These are phyloP conservation scores for Schrankia costaestrigalis DNA, from an alignment of 2,888 invertebrate species.

Conservation along the genomic window DNA sequence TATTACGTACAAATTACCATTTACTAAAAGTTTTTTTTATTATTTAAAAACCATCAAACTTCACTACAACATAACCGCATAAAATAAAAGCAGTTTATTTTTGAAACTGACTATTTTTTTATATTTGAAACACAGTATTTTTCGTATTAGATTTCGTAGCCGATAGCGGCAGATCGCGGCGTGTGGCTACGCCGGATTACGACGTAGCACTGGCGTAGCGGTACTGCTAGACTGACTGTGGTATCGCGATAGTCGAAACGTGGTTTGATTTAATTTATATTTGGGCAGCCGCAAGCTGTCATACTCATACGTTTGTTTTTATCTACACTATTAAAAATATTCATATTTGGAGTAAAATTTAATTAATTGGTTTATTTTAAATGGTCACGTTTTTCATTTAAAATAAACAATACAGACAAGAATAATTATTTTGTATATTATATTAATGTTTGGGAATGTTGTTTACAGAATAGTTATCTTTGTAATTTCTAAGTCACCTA, in stretches of 20 bases:
- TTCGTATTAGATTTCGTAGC: constrained; percentile 49
- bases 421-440: not conserved
- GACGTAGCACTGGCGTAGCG: constrained; percentile 67
- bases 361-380: not conserved
- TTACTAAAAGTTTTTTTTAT: constrained; percentile 23
- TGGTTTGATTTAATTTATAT: constrained; percentile 22
- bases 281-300: constrained; percentile 12
- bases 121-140: constrained; percentile 18
- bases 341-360: not conserved
- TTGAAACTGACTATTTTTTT: constrained; percentile 10
- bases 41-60: constrained; percentile 13
- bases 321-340: not conserved
- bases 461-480: too few species aligned
- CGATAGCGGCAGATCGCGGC: constrained; percentile 42
- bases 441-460: too few species aligned
- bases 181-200: constrained; percentile 66
- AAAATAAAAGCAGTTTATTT: constrained; percentile 6
- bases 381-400: constrained; percentile 2
- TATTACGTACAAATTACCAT: constrained; percentile 35
- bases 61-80: constrained; percentile 14
- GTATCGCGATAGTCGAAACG: constrained; percentile 4
- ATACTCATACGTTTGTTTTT: constrained; percentile 3
- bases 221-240: constrained; percentile 13
- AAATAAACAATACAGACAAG: not conserved
- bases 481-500: too few species aligned